Conservation (phyloP, 2,888 invertebrate genomes). For the Drosophila testacea region DNA sequence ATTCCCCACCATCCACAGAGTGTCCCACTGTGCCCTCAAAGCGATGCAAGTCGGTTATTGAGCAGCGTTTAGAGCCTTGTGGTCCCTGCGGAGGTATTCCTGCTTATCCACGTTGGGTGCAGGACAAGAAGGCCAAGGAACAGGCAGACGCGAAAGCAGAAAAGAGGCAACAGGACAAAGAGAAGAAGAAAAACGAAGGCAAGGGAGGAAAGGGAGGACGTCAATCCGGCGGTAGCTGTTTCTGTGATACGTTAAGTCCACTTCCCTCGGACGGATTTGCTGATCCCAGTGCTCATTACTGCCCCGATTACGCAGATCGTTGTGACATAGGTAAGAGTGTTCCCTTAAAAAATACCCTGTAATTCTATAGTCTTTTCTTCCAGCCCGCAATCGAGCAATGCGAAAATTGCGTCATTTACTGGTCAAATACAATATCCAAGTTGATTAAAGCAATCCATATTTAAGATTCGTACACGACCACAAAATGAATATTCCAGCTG, state of each 20-base stretch:
- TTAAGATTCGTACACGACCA: neutral
- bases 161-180: slow-evolving; percentile 21
- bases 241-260: neutral
- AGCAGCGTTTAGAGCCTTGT: slow-evolving; percentile 55
- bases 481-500: slow-evolving; percentile 16
- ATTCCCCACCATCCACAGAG: slow-evolving; percentile 31
- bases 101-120: slow-evolving; percentile 45
- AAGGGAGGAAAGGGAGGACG: slow-evolving; percentile 36
- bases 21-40: slow-evolving; percentile 67
- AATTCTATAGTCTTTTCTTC: slow-evolving; percentile 5
- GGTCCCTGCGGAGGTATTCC: slow-evolving; percentile 65
- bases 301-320: slow-evolving; percentile 52
- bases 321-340: slow-evolving; percentile 55
- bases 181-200: slow-evolving; percentile 43
- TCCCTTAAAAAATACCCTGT: neutral
- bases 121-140: slow-evolving; percentile 25
- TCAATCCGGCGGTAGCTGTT: slow-evolving; percentile 52
- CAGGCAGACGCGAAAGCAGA: slow-evolving; percentile 18
- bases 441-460: slow-evolving; percentile 44
- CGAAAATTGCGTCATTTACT: slow-evolving; percentile 81
- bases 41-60: slow-evolving; percentile 44
- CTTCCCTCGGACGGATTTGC: neutral
- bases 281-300: slow-evolving; percentile 35
- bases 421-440: slow-evolving; percentile 80
- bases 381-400: slow-evolving; percentile 82